These are phyloP conservation scores for Falco berigora DNA, from an alignment of 2,797 vertebrate species.

Conservation along the genomic window DNA sequence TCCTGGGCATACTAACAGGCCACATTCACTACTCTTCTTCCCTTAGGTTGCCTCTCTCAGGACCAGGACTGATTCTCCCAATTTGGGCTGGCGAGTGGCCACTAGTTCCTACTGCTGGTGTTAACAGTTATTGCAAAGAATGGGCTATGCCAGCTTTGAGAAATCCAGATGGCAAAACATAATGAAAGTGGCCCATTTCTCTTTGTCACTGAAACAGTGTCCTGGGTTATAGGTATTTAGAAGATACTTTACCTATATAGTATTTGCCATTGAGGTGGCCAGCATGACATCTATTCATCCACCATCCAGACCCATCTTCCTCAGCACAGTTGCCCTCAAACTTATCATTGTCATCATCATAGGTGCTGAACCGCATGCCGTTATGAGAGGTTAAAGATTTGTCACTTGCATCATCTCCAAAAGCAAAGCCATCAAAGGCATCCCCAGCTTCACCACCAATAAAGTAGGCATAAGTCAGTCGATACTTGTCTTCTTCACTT, in stretches of 20 bases:
- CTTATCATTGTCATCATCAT: slow-evolving; percentile 90
- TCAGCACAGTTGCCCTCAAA: slow-evolving; percentile 84
- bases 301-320: slow-evolving; percentile 95
- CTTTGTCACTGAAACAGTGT: background rate
- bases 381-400: slow-evolving; percentile 88
- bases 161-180: background rate
- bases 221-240: background rate
- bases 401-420: slow-evolving; percentile 86
- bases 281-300: slow-evolving; percentile 98
- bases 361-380: slow-evolving; percentile 91
- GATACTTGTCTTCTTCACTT: slow-evolving; percentile 83
- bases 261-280: slow-evolving; percentile 93
- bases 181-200: background rate
- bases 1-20: background rate
- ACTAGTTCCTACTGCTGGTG: background rate
- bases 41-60: background rate
- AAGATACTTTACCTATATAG: slow-evolving; percentile 78
- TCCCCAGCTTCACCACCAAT: slow-evolving; percentile 86
- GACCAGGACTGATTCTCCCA: background rate
- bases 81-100: background rate
- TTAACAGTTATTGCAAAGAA: background rate
- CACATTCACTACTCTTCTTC: background rate
- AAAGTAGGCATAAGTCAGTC: slow-evolving; percentile 85
- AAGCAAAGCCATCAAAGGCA: slow-evolving; percentile 87
- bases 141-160: background rate